Percentiles rank a stretch among this genome's conserved stretches.
phyloP scores from a whole-genome alignment of 2,888 invertebrate genomes.

The Netelia inedita region DNA sequence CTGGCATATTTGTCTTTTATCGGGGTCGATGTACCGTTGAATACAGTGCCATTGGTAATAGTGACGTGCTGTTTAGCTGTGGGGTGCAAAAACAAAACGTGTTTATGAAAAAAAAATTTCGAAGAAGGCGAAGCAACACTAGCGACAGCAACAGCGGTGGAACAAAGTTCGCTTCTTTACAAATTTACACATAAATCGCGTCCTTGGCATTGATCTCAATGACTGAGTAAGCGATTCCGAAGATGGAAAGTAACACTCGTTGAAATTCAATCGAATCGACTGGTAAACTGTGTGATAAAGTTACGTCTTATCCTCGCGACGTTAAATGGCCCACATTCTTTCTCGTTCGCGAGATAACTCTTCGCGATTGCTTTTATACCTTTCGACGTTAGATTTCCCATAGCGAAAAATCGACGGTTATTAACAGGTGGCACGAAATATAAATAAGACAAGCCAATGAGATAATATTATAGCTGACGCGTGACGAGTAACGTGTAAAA shows the following conservation, averaged over 20 bases:
- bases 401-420: neutral
- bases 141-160: conserved; percentile 16
- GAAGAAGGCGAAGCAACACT: conserved; percentile 15
- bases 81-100: conserved; percentile 76
- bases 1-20: conserved; percentile 85
- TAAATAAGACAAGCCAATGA: neutral
- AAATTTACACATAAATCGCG: neutral
- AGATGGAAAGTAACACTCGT: conserved; percentile 33
- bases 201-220: conserved; percentile 33
- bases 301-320: conserved; percentile 2
- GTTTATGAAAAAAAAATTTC: conserved; percentile 29
- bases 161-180: neutral
- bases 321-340: conserved; percentile 29
- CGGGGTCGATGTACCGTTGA: conserved; percentile 85
- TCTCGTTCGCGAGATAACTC: neutral
- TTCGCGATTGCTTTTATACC: conserved; percentile 15
- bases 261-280: conserved; percentile 11
- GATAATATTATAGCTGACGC: neutral
- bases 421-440: conserved; percentile 26
- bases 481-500: conserved; percentile 33
- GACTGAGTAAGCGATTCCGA: conserved; percentile 28
- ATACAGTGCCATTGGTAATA: conserved; percentile 84
- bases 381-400: conserved; percentile 37
- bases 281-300: conserved; percentile 4
- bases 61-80: conserved; percentile 84